These are phyloP conservation scores for Phaedon cochleariae DNA, from an alignment of 2,888 invertebrate species.

Conservation along the genomic window DNA sequence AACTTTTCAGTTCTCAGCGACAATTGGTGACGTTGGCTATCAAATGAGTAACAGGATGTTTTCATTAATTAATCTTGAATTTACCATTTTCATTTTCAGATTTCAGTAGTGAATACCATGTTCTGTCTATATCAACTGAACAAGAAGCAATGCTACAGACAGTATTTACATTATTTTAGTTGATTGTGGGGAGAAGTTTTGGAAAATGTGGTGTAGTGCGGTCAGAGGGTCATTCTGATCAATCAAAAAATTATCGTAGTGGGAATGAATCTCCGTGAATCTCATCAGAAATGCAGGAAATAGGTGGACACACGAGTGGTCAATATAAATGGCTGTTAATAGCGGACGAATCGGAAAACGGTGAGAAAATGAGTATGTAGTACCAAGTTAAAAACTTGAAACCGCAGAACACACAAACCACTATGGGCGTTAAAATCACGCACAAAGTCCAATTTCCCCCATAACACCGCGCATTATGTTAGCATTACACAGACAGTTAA, in stretches of 20 bases:
- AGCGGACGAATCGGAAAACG: slow-evolving; percentile 32
- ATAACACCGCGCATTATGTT: slow-evolving; percentile 61
- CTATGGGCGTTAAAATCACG: slow-evolving; percentile 60
- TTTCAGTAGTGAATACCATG: no score
- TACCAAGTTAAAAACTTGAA: slow-evolving; percentile 47
- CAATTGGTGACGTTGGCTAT: no score
- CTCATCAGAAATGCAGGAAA: background rate
- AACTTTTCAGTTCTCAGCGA: no score
- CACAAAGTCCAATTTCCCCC: slow-evolving; percentile 60
- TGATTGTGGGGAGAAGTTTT: no score
- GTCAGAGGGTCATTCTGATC: background rate
- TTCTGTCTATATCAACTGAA: no score
- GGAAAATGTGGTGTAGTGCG: background rate
- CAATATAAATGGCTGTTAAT: background rate
- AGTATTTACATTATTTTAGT: no score
- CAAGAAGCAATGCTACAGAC: background rate
- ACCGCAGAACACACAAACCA: slow-evolving; percentile 57
- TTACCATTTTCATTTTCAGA: no score
- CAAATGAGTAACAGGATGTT: no score
- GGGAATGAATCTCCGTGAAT: no score
- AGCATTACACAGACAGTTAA: slow-evolving; percentile 62
- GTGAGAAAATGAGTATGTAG: slow-evolving; percentile 49
- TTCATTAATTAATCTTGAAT: no score
- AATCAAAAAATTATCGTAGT: slow-evolving; percentile 1
- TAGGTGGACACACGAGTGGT: background rate